Evolutionary conservation across 1,140 invertebrate species (phyloP).

Genomic region (Trypoxylus dichotomus): DNA sequence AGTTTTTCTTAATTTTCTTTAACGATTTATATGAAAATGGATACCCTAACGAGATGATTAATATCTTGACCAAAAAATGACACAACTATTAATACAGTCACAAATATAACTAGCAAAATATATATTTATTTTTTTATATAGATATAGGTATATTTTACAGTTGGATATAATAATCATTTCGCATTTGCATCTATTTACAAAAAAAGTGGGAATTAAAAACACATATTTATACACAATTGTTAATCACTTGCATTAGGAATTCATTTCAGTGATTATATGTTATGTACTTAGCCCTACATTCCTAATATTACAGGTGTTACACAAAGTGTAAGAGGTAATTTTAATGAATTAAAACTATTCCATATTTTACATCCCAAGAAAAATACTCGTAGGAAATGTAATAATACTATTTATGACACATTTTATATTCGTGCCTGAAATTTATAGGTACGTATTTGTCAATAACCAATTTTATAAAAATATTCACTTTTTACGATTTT

Average conservation of each 20-base stretch:
- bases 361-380: too few relatives aligned
- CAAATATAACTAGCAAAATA: conserved; percentile 31
- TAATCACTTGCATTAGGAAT: conserved; percentile 7
- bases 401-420: too few relatives aligned
- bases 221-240: background rate
- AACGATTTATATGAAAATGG: conserved; percentile 28
- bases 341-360: too few relatives aligned
- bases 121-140: conserved; percentile 23
- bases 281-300: background rate
- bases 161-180: background rate
- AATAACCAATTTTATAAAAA: background rate
- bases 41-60: conserved; percentile 29
- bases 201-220: background rate
- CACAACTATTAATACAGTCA: conserved; percentile 29
- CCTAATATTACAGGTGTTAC: background rate
- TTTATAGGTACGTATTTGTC: too few relatives aligned
- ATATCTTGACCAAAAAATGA: conserved; percentile 30
- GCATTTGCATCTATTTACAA: background rate
- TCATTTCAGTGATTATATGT: background rate
- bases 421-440: too few relatives aligned
- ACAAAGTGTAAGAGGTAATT: background rate
- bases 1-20: conserved; percentile 25
- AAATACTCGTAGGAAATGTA: too few relatives aligned
- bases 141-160: background rate
- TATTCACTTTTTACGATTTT: background rate